Percentiles rank a stretch among this genome's conserved stretches.
Evolutionary conservation across 1,140 invertebrate genomes (phyloP).

Genomic region (Pseudomyrmex flavicornis): DNA sequence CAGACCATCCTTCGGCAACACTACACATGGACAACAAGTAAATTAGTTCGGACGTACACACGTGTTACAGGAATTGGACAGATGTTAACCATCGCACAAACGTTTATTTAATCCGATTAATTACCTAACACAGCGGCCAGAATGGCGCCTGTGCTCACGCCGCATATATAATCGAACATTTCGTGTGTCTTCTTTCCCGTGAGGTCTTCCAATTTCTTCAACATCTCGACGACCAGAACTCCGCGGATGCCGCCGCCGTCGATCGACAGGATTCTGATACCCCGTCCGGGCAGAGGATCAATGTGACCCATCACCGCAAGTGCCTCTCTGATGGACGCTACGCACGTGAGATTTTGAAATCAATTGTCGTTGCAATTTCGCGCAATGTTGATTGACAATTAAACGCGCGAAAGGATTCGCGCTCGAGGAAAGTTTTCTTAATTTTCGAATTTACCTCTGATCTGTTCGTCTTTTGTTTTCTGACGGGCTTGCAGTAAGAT

Average conservation of each 20-base stretch:
- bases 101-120: neutral
- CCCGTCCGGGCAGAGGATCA: slow-evolving; percentile 89
- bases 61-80: too few relatives aligned
- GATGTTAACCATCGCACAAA: too few relatives aligned
- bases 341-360: slow-evolving; percentile 43
- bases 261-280: slow-evolving; percentile 93
- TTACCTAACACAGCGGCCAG: slow-evolving; percentile 89
- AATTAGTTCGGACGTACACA: slow-evolving; percentile 13
- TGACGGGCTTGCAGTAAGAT: slow-evolving; percentile 86
- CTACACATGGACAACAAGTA: slow-evolving; percentile 63
- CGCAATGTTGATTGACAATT: neutral
- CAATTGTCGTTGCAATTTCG: too few relatives aligned
- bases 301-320: slow-evolving; percentile 91
- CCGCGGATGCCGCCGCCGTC: slow-evolving; percentile 96
- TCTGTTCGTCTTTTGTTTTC: slow-evolving; percentile 81
- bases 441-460: slow-evolving; percentile 73
- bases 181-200: slow-evolving; percentile 89
- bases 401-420: neutral
- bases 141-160: slow-evolving; percentile 95
- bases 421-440: neutral
- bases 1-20: slow-evolving; percentile 70
- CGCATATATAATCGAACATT: slow-evolving; percentile 96
- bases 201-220: slow-evolving; percentile 91
- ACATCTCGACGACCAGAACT: slow-evolving; percentile 92
- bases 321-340: slow-evolving; percentile 86